Evolutionary conservation across 2,888 invertebrate species (phyloP).

Genomic region (Liopterus haemorrhoidalis): DNA sequence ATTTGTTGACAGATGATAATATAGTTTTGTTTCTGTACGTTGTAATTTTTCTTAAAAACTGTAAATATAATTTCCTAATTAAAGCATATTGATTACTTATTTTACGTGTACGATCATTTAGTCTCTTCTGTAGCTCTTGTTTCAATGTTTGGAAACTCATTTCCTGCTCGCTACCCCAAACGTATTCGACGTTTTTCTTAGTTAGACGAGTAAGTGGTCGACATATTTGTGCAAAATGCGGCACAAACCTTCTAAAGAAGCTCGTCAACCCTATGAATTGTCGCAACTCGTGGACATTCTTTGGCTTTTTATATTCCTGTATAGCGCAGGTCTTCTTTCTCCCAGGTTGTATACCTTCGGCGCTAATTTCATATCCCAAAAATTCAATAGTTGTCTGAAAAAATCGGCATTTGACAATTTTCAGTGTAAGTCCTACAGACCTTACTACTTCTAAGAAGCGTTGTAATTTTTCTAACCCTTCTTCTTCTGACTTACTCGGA

Average conservation of each 20-base stretch:
- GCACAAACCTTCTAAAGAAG: constrained; percentile 34
- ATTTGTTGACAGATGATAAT: too few relatives aligned
- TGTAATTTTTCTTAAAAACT: too few relatives aligned
- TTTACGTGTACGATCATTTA: too few relatives aligned
- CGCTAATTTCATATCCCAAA: constrained; percentile 32
- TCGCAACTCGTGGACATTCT: too few relatives aligned
- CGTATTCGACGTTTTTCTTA: too few relatives aligned
- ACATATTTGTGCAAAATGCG: constrained; percentile 29
- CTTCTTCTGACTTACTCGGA: too few relatives aligned
- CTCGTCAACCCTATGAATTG: constrained; percentile 36
- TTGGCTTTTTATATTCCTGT: too few relatives aligned
- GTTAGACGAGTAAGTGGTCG: constrained; percentile 30
- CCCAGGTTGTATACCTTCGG: constrained; percentile 30
- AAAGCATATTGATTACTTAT: too few relatives aligned
- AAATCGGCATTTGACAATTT: constrained; percentile 31
- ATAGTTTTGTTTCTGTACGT: too few relatives aligned
- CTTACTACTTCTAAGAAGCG: constrained; percentile 14
- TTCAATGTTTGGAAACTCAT: constrained; percentile 17
- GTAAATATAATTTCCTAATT: too few relatives aligned
- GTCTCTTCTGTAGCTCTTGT: constrained; percentile 11
- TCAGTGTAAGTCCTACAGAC: constrained; percentile 24
- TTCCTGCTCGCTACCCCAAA: too few relatives aligned
- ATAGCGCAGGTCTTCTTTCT: constrained; percentile 29
- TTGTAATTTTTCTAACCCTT: constrained; percentile 22
- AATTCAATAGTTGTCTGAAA: constrained; percentile 29